A percentile compares a stretch with the other conserved stretches of the same genome.
Conservation (phyloP, 2,113 vertebrate genomes). For the Delphinapterus leucas region DNA sequence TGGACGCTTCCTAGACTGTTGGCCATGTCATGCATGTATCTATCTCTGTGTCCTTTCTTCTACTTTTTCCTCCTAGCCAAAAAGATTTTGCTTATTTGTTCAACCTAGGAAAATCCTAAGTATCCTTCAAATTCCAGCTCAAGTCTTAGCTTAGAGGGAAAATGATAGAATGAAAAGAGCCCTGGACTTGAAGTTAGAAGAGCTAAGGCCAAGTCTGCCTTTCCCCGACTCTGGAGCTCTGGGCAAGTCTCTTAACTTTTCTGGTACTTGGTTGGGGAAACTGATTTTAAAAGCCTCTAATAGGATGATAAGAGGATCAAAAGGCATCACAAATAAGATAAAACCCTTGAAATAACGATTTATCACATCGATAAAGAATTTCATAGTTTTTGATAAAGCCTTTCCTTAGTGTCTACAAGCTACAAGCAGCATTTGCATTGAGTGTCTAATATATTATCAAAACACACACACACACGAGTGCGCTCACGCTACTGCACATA, state of each 20-base stretch:
- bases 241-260: not conserved
- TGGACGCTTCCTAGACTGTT: not conserved
- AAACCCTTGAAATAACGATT: not conserved
- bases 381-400: not conserved
- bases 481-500: accelerated
- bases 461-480: not conserved
- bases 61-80: not conserved
- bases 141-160: not conserved
- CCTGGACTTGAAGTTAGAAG: not conserved
- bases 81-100: not conserved
- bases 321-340: not conserved
- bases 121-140: not conserved
- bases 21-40: not conserved
- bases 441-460: not conserved
- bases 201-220: not conserved
- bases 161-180: not conserved
- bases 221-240: not conserved
- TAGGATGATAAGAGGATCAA: not conserved
- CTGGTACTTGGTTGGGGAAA: not conserved
- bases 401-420: not conserved
- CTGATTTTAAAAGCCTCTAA: not conserved
- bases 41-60: not conserved
- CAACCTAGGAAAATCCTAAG: not conserved
- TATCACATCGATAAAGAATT: not conserved
- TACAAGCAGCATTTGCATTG: not conserved